phyloP scores from a whole-genome alignment of 2,113 vertebrate genomes.

The Istiophorus platypterus region DNA sequence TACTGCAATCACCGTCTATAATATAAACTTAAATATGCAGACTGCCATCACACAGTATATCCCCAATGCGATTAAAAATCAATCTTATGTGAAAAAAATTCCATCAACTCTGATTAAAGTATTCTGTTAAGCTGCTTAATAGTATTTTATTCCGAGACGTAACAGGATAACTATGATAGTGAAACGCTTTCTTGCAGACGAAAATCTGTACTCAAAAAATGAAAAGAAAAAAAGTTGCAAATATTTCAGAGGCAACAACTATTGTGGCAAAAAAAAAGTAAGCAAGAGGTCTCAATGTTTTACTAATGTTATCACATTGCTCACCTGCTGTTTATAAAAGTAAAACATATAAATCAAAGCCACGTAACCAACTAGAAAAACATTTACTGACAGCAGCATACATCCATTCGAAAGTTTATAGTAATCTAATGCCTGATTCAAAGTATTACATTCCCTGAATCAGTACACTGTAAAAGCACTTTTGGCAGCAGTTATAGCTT shows the following conservation, averaged over 20 bases:
- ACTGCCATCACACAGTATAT: constrained; percentile 39
- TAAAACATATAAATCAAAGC: constrained; percentile 18
- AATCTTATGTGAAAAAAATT: constrained; percentile 25
- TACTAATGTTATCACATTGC: not conserved
- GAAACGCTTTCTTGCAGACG: constrained; percentile 18
- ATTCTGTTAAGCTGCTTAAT: constrained; percentile 48
- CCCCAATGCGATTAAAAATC: constrained; percentile 42
- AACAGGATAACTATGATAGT: constrained; percentile 35
- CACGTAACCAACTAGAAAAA: not conserved
- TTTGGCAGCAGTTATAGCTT: not conserved
- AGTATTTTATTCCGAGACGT: constrained; percentile 39
- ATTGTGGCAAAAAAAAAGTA: constrained; percentile 13
- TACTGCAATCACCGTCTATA: constrained; percentile 53
- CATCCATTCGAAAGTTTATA: too few species aligned
- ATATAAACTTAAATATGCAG: constrained; percentile 45
- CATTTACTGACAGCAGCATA: not conserved
- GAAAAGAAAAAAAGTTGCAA: not conserved
- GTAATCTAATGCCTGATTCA: not conserved
- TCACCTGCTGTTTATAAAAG: not conserved
- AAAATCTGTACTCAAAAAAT: constrained; percentile 10
- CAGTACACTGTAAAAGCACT: not conserved
- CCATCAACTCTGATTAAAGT: constrained; percentile 55
- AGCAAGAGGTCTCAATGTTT: not conserved
- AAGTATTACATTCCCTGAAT: not conserved
- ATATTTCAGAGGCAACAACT: constrained; percentile 6